phyloP scores from a whole-genome alignment of 1,140 invertebrate genomes.

The Drosophila tani region DNA sequence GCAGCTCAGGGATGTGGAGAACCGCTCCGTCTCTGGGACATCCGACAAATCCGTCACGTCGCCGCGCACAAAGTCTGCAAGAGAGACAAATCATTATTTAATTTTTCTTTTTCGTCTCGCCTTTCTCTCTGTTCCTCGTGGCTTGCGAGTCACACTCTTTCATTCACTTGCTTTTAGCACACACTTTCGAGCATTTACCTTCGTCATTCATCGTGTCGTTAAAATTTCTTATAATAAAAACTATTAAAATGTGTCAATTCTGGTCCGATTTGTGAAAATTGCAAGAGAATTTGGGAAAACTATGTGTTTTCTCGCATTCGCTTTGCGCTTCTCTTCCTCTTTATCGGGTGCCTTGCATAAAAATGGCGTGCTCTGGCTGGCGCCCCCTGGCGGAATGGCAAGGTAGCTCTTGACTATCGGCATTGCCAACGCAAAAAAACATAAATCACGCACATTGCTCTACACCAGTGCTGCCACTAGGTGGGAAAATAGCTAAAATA shows the following conservation, averaged over 20 bases:
- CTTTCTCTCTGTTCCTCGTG: conserved; percentile 20
- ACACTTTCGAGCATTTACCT: conserved; percentile 8
- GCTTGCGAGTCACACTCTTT: conserved; percentile 8
- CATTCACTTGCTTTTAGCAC: neutral
- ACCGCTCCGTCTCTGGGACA: neutral
- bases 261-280: neutral
- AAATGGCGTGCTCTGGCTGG: conserved; percentile 36
- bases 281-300: conserved; percentile 18
- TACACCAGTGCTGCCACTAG: conserved; percentile 1
- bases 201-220: conserved; percentile 20
- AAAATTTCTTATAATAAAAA: neutral
- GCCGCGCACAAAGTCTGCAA: conserved; percentile 69
- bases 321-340: conserved; percentile 31
- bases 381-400: conserved; percentile 1
- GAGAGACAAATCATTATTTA: neutral
- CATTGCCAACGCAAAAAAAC: conserved; percentile 23
- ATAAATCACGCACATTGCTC: conserved; percentile 10
- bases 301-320: conserved; percentile 39
- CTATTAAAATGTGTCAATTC: neutral
- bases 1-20: conserved; percentile 13
- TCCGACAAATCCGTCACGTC: conserved; percentile 66
- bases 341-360: conserved; percentile 6
- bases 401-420: neutral
- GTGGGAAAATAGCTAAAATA: neutral
- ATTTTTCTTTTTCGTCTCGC: conserved; percentile 1